A percentile compares a stretch with the other conserved stretches of the same genome.
These are phyloP conservation scores for Aradophagus sp. DNA, from an alignment of 1,140 invertebrate species.

Conservation along the genomic window DNA sequence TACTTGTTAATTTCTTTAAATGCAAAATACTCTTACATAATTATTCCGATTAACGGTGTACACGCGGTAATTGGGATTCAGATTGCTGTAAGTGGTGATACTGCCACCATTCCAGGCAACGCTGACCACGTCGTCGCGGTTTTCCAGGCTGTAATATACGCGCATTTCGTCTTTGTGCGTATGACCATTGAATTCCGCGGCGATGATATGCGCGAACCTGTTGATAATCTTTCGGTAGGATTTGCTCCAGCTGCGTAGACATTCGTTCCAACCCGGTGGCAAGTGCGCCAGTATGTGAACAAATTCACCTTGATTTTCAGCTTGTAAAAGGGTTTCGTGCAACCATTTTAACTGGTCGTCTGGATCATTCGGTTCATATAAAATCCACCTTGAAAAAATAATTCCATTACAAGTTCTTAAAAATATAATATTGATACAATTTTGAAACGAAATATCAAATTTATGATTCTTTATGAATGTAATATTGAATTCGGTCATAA, in stretches of 20 bases:
- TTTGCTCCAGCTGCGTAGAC: slow-evolving; percentile 80
- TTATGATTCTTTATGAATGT: too few relatives aligned
- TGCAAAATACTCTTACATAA: slow-evolving; percentile 77
- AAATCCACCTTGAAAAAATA: slow-evolving; percentile 75
- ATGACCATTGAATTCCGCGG: slow-evolving; percentile 88
- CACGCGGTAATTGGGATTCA: slow-evolving; percentile 89
- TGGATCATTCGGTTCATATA: slow-evolving; percentile 78
- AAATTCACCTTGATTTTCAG: slow-evolving; percentile 82
- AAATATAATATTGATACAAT: too few relatives aligned
- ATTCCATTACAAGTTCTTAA: too few relatives aligned
- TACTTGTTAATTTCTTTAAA: too few relatives aligned
- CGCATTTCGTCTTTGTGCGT: slow-evolving; percentile 85
- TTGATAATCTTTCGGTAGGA: slow-evolving; percentile 78
- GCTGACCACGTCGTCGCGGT: slow-evolving; percentile 75
- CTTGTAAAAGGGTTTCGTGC: slow-evolving; percentile 79
- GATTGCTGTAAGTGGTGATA: slow-evolving; percentile 78
- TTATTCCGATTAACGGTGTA: slow-evolving; percentile 79
- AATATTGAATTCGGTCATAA: too few relatives aligned
- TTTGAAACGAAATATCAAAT: too few relatives aligned
- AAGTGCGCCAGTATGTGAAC: slow-evolving; percentile 91
- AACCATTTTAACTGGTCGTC: slow-evolving; percentile 87
- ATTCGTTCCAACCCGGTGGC: slow-evolving; percentile 82
- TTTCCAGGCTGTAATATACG: slow-evolving; percentile 78
- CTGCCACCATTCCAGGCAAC: slow-evolving; percentile 87
- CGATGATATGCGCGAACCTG: slow-evolving; percentile 81